Evolutionary conservation across 2,888 invertebrate genomes (phyloP), one percentile per base, ranked within the genome.

Genomic region (Prenolepis imparis): DNA sequence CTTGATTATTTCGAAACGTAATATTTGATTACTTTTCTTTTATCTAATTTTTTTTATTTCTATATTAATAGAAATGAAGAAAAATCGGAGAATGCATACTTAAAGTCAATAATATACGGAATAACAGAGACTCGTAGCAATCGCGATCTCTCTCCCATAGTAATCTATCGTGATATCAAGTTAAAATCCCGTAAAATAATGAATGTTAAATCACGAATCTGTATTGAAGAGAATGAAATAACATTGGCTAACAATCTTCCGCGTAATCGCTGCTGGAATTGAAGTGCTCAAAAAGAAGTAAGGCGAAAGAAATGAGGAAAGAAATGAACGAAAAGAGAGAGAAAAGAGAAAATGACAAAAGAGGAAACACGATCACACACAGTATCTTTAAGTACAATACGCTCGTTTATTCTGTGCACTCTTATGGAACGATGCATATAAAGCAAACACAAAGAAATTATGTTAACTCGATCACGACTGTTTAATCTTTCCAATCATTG

Each of bases 161-260:
- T 55, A 70, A 55, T 55, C 55, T 39, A 55, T 36, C 9, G 21
- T 12, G 21, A 73, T 64, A 36, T 66, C 36, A 24, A 11, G 18
- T 24, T 3, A 55, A 57, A 57, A 41, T 44, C 55, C n/a, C 28
- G 9, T 41, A 57, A 78, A 57, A 68, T 41, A 68, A 67, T 68
- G 0, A 64, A 59, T 68, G 21, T 78, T 67, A 67, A 77, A 77
- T 67, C 28, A 11, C 5, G 12, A 67, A 55, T 41, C 36, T 55
- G 67, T 52, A n/a, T 77, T 41, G 24, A 9, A 41, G 57, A 39
- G 18, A 77, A 67, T 67, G 57, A 67, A 67, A 77, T n/a, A 66
- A 39, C 28, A 41, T 67, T 28, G 55, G 12, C 55, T 77, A 55
- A 66, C n/a, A 8, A 75, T 75, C 36, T 64, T 64, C 12, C 24